Evolutionary conservation across 2,113 vertebrate genomes (phyloP).

Genomic region (Corynorhinus townsendii): DNA sequence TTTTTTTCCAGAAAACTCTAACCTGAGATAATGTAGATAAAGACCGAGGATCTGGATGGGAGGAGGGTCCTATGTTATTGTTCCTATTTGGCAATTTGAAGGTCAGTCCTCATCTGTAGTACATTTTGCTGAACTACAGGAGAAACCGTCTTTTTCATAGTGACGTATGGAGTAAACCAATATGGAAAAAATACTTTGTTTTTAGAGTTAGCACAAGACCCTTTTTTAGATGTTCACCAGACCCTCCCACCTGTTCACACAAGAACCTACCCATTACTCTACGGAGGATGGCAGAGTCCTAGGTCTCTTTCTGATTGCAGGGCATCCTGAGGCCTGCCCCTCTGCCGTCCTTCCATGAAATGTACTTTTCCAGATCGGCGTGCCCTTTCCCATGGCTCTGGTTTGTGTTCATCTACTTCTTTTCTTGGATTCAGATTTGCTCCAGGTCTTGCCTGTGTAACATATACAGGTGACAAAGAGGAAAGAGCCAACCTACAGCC

Average conservation of each 20-base stretch:
- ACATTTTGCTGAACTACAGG: neutral
- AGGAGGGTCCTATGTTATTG: neutral
- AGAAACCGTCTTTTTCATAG: neutral
- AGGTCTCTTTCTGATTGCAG: neutral
- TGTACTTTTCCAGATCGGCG: neutral
- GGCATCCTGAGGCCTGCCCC: neutral
- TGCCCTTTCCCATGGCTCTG: neutral
- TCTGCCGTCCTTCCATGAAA: neutral
- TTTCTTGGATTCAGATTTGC: conserved; percentile 82
- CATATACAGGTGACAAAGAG: conserved; percentile 88
- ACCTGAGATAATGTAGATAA: neutral
- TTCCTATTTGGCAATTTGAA: neutral
- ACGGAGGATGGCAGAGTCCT: neutral
- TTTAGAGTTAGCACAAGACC: neutral
- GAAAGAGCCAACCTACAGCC: conserved; percentile 83
- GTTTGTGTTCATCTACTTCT: neutral
- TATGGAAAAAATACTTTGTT: neutral
- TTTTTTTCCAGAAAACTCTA: conserved; percentile 26
- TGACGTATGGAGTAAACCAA: neutral
- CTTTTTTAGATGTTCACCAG: neutral
- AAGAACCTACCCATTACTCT: neutral
- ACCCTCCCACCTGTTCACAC: neutral
- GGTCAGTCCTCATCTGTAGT: neutral
- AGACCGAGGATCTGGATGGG: neutral
- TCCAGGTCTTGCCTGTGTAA: conserved; percentile 84